Evolutionary conservation across 2,113 vertebrate species (phyloP).

Genomic region (Serilophus lunatus): DNA sequence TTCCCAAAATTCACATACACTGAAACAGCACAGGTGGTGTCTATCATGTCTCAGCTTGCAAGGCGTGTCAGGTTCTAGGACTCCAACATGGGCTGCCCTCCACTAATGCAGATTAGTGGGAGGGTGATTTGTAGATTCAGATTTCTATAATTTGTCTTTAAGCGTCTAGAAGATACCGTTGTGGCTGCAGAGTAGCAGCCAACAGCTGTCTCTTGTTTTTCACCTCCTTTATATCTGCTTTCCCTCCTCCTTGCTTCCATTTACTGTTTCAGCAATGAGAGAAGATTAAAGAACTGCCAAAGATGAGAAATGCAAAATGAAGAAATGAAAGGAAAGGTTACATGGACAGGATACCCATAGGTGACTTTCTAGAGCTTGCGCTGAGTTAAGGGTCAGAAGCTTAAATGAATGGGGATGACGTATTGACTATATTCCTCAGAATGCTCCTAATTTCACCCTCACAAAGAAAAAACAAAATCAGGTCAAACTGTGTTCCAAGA

Average conservation of each 20-base stretch:
- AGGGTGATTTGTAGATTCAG: neutral
- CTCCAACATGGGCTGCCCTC: neutral
- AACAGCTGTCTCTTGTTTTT: slow-evolving; percentile 43
- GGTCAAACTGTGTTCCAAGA: neutral
- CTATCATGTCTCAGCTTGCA: neutral
- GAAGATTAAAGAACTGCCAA: slow-evolving; percentile 35
- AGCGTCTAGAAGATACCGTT: neutral
- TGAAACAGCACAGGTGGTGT: neutral
- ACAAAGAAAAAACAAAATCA: neutral
- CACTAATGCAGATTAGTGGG: neutral
- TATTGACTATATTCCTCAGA: neutral
- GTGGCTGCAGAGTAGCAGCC: neutral
- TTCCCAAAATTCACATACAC: neutral
- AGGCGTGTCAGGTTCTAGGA: neutral
- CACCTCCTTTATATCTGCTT: slow-evolving; percentile 1
- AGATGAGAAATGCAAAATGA: neutral
- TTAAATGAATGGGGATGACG: neutral
- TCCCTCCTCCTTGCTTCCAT: neutral
- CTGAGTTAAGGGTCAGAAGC: neutral
- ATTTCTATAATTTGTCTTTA: neutral
- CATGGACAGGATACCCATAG: neutral
- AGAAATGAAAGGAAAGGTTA: slow-evolving; percentile 4
- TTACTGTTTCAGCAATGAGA: neutral
- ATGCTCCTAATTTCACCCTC: neutral
- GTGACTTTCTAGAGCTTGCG: neutral